Evolutionary conservation across 2,888 invertebrate species (phyloP), one percentile per base, ranked within the genome.

Genomic region (Athrips mouffetella): DNA sequence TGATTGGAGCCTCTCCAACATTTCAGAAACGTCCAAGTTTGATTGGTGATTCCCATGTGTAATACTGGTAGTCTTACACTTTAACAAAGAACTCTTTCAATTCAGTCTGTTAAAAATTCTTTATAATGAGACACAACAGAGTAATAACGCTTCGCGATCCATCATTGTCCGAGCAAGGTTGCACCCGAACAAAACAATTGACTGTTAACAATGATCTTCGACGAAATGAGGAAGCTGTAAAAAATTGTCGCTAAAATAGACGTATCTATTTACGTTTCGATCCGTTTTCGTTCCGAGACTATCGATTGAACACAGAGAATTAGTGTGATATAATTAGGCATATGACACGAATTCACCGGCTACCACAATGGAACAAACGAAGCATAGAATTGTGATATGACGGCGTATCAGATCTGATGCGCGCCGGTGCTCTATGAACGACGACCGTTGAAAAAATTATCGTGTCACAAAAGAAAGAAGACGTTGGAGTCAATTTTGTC

Each of bases 31-130:
- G 85, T 86, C 86, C 84, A 71, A 62, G 40, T 76, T 77, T 87
- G 87, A 88, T 88, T 82, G 86, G 86, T 87, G 70, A 76, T 79
- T 84, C 88, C 88, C 88, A 84, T 83, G 87, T 87, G 88, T 88
- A 88, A 87, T 80, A 86, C 88, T 73, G 72, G 87, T 84, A 88
- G 87, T 76, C 67, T 65, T 55, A 16, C 16, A 31, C 27, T n/a
- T 61, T 63, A 62, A 62, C 68, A 71, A 76, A 56, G 69, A 70
- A 66, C 54, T 55, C 63, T 58, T 54, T 60, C 50, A 55, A 10
- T 27, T 31, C 41, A 64, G 67, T 67, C 64, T 74, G 69, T 68
- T 71, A 63, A 61, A 60, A 70, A 64, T 62, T 61, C 57, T 51
- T 52, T 62, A 61, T 65, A 63, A 67, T 61, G 63, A 64, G 52